A percentile compares a stretch with the other conserved stretches of the same genome.
Evolutionary conservation across 2,113 vertebrate genomes (phyloP).

Genomic region (Hippocampus barbouri): DNA sequence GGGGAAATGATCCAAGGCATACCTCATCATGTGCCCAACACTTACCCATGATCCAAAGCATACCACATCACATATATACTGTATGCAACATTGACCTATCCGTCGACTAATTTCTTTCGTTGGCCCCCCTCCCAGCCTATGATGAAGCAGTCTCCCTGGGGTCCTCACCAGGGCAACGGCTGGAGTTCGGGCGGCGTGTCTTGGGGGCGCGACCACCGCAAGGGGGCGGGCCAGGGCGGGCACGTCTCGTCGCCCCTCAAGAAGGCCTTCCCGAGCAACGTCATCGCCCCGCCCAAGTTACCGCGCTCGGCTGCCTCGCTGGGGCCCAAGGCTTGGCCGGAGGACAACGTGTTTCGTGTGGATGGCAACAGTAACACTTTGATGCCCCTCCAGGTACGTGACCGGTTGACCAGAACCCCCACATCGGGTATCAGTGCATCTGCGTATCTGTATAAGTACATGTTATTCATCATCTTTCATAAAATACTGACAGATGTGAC

Average conservation of each 20-base stretch:
- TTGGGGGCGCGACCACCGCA: slow-evolving; percentile 93
- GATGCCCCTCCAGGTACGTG: slow-evolving; percentile 89
- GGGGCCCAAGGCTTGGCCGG: slow-evolving; percentile 92
- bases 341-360: slow-evolving; percentile 94
- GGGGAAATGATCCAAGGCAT: too few relatives aligned
- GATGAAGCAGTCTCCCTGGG: slow-evolving; percentile 95
- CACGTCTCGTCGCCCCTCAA: slow-evolving; percentile 95
- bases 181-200: slow-evolving; percentile 91
- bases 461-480: too few relatives aligned
- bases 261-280: slow-evolving; percentile 93
- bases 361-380: slow-evolving; percentile 97
- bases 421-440: too few relatives aligned
- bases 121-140: slow-evolving; percentile 75
- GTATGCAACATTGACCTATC: background rate
- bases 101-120: background rate
- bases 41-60: background rate
- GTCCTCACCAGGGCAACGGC: slow-evolving; percentile 87
- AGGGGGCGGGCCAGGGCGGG: slow-evolving; percentile 78
- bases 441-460: too few relatives aligned
- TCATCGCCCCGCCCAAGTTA: slow-evolving; percentile 97
- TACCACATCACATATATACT: background rate
- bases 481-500: too few relatives aligned
- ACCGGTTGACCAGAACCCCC: too few relatives aligned
- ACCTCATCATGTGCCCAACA: too few relatives aligned
- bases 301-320: slow-evolving; percentile 85